These are phyloP conservation scores for Heliconius nattereri DNA, from an alignment of 1,140 invertebrate species.

Conservation along the genomic window DNA sequence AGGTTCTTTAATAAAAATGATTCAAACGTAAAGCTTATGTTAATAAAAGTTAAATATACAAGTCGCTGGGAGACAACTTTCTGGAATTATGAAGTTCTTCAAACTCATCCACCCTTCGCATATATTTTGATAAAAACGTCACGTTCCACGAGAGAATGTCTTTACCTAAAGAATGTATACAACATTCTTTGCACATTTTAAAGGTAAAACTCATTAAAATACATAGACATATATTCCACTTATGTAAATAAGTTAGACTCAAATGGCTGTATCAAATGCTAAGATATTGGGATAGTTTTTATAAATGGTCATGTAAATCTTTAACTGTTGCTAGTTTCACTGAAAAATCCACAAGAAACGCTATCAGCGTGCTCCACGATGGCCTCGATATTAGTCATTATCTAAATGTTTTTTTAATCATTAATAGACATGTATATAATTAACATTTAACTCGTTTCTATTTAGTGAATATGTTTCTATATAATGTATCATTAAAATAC, in stretches of 20 bases:
- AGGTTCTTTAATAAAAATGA: not conserved
- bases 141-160: constrained; percentile 1
- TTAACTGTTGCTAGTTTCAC: too few relatives aligned
- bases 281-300: not conserved
- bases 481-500: not conserved
- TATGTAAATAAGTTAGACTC: not conserved
- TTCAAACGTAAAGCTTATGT: constrained; percentile 15
- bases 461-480: not conserved
- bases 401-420: too few relatives aligned
- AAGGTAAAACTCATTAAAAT: not conserved
- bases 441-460: not conserved
- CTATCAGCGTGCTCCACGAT: too few relatives aligned
- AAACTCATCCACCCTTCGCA: constrained; percentile 18
- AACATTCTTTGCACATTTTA: not conserved
- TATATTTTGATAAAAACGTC: constrained; percentile 19
- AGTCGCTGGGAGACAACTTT: constrained; percentile 5
- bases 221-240: not conserved
- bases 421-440: too few relatives aligned
- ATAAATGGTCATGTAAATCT: too few relatives aligned
- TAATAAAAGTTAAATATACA: constrained; percentile 17
- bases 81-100: constrained; percentile 22
- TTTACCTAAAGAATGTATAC: not conserved
- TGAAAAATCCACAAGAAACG: too few relatives aligned
- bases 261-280: not conserved
- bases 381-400: too few relatives aligned